phyloP scores from a whole-genome alignment of 1,140 invertebrate species.

The Nasonia longicornis region DNA sequence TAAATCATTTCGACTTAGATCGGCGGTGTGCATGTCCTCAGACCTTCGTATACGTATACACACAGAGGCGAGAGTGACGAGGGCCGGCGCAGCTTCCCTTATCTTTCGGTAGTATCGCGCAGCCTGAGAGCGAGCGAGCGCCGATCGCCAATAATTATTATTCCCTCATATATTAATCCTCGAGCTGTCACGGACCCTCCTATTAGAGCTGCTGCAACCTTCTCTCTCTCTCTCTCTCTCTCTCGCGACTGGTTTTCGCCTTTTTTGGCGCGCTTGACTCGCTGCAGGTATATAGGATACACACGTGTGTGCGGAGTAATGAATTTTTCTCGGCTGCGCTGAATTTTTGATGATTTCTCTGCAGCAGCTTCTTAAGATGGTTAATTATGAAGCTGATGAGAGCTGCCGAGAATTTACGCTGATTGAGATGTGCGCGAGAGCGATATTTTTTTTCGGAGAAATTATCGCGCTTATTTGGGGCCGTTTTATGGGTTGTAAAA shows the following conservation, averaged over 20 bases:
- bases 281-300: background rate
- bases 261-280: background rate
- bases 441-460: background rate
- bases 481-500: slow-evolving; percentile 10
- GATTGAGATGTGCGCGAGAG: slow-evolving; percentile 33
- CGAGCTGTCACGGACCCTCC: slow-evolving; percentile 49
- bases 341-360: slow-evolving; percentile 27
- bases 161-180: slow-evolving; percentile 53
- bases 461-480: slow-evolving; percentile 4
- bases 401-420: slow-evolving; percentile 24
- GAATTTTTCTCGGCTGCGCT: slow-evolving; percentile 15
- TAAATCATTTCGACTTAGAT: slow-evolving; percentile 4
- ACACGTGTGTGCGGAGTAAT: slow-evolving; percentile 14
- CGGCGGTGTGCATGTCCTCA: too few relatives aligned
- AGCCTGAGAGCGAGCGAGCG: too few relatives aligned
- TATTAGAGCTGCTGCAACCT: slow-evolving; percentile 38
- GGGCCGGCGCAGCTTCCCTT: slow-evolving; percentile 43
- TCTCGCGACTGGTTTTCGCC: background rate
- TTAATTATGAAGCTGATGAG: slow-evolving; percentile 5
- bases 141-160: slow-evolving; percentile 55
- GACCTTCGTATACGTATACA: too few relatives aligned
- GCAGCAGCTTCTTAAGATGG: background rate
- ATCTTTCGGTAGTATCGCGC: slow-evolving; percentile 49
- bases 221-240: slow-evolving; percentile 1
- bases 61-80: slow-evolving; percentile 47